phyloP scores from a whole-genome alignment of 2,888 invertebrate species.

The Parelbella ahira region DNA sequence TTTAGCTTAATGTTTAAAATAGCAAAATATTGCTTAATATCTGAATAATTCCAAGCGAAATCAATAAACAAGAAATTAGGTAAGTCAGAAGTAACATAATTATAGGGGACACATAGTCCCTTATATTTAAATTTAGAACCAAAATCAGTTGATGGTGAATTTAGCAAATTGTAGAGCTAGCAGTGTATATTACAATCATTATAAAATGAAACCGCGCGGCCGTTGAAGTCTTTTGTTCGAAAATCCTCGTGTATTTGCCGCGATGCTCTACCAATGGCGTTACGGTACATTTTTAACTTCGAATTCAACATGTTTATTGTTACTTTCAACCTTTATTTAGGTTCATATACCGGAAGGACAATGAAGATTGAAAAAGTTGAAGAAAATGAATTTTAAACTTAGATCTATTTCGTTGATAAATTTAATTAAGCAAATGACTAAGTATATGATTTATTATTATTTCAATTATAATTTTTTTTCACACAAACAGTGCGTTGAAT shows the following conservation, averaged over 20 bases:
- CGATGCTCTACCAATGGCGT: slow-evolving; percentile 6
- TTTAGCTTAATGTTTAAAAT: too few relatives aligned
- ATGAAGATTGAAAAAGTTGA: slow-evolving; percentile 14
- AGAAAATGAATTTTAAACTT: slow-evolving; percentile 6
- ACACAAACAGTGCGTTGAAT: slow-evolving; percentile 2
- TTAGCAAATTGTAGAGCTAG: too few relatives aligned
- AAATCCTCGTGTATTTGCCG: slow-evolving; percentile 1
- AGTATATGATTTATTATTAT: slow-evolving; percentile 11
- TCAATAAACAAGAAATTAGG: too few relatives aligned
- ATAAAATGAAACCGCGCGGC: slow-evolving; percentile 24
- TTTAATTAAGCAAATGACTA: slow-evolving; percentile 15
- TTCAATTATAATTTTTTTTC: neutral
- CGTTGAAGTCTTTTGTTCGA: slow-evolving; percentile 64
- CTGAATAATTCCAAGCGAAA: too few relatives aligned
- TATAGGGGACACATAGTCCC: too few relatives aligned
- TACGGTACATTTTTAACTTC: slow-evolving; percentile 18
- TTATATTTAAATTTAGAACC: too few relatives aligned
- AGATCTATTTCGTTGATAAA: slow-evolving; percentile 22
- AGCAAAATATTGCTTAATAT: too few relatives aligned
- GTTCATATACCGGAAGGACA: slow-evolving; percentile 3
- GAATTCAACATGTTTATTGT: slow-evolving; percentile 18
- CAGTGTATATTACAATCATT: too few relatives aligned
- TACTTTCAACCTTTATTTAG: slow-evolving; percentile 7
- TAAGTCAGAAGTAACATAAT: too few relatives aligned
- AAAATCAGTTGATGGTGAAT: slow-evolving; percentile 33